Conservation (phyloP, 2,113 vertebrate species). For the Ginglymostoma cirratum region DNA sequence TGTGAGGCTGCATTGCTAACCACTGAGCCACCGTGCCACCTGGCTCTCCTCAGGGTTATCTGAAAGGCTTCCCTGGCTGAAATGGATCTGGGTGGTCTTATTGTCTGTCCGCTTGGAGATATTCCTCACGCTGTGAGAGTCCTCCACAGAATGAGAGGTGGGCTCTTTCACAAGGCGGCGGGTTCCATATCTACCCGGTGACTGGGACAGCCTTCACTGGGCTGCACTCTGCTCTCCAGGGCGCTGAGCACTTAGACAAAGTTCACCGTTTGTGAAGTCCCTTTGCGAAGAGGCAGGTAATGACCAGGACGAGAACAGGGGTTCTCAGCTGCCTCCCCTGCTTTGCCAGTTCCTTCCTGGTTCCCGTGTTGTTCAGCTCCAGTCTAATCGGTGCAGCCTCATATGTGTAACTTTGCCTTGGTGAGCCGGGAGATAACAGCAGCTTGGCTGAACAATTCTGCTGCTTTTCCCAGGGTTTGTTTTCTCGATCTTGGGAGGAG, state of each 20-base stretch:
- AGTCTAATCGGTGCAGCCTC: constrained; percentile 66
- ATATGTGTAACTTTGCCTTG: constrained; percentile 64
- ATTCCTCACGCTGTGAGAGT: constrained; percentile 48
- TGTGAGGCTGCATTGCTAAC: too few species aligned
- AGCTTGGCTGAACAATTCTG: constrained; percentile 59
- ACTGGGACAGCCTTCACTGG: constrained; percentile 62
- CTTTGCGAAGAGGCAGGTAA: constrained; percentile 61
- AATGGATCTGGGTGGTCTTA: constrained; percentile 65
- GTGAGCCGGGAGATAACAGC: constrained; percentile 48
- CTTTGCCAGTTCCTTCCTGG: constrained; percentile 61
- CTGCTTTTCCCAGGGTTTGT: constrained; percentile 64
- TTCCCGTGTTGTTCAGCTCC: constrained; percentile 61
- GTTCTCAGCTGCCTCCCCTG: constrained; percentile 59
- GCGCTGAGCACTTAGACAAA: constrained; percentile 58
- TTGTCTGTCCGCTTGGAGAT: constrained; percentile 63
- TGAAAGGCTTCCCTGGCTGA: constrained; percentile 64
- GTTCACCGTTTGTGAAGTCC: constrained; percentile 60
- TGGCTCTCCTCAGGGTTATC: constrained; percentile 63
- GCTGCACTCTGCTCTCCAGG: constrained; percentile 67
- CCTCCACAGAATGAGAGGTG: constrained; percentile 50
- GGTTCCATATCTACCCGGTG: constrained; percentile 59
- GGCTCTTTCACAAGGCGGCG: constrained; percentile 46
- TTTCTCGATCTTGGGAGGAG: constrained; percentile 61
- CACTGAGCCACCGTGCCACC: too few species aligned
- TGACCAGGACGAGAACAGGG: constrained; percentile 58